Conservation (phyloP, 23 tunicate genomes). For the Halocynthia aurantium region DNA sequence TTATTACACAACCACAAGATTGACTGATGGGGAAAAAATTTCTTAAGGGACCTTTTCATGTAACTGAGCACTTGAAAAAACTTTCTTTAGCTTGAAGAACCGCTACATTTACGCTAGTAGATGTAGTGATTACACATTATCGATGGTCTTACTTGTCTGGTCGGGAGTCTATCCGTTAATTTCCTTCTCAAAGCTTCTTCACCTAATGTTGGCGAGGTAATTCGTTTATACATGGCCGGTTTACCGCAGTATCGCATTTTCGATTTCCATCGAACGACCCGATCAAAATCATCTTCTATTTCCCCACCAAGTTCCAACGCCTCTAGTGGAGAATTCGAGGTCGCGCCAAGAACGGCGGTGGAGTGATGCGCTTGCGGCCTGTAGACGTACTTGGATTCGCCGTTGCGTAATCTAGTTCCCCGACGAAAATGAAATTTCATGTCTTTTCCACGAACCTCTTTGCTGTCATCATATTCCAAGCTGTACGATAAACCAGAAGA, state of each 20-base stretch:
- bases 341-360: background rate
- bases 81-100: background rate
- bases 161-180: constrained; percentile 76
- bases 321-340: background rate
- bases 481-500: background rate
- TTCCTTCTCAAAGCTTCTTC: constrained; percentile 66
- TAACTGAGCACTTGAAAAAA: no score
- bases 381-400: constrained; percentile 22
- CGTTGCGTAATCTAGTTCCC: constrained; percentile 25
- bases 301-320: background rate
- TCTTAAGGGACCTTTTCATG: no score
- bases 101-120: no score
- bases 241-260: constrained; percentile 60
- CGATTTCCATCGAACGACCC: constrained; percentile 52
- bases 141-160: constrained; percentile 40
- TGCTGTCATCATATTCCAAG: background rate
- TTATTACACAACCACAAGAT: no score
- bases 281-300: constrained; percentile 12
- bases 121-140: background rate
- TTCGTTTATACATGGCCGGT: constrained; percentile 60
- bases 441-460: background rate
- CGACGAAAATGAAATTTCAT: constrained; percentile 22
- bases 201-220: constrained; percentile 85
- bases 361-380: constrained; percentile 17
- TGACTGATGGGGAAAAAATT: no score